Percentiles rank a stretch among this genome's conserved stretches.
These are phyloP conservation scores for Eretmocerus hayati DNA, from an alignment of 2,888 invertebrate genomes.

Conservation along the genomic window DNA sequence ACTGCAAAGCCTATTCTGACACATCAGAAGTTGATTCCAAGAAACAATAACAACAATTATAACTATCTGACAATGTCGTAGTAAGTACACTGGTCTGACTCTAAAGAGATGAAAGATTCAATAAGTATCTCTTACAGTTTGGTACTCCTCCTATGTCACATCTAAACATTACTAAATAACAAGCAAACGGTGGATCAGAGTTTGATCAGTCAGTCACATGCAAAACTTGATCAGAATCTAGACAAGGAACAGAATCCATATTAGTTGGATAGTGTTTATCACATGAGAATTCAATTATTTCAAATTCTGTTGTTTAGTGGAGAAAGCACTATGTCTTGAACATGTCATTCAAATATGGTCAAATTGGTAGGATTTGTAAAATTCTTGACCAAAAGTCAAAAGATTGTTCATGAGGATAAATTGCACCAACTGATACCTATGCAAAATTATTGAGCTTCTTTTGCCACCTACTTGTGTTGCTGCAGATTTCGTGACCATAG, in stretches of 20 bases:
- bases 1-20: slow-evolving; percentile 20
- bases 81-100: slow-evolving; percentile 23
- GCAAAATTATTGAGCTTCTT: too few species aligned
- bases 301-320: too few species aligned
- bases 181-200: slow-evolving; percentile 30
- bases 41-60: slow-evolving; percentile 24
- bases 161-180: slow-evolving; percentile 25
- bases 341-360: too few species aligned
- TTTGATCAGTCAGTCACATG: slow-evolving; percentile 28
- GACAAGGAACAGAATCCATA: slow-evolving; percentile 23
- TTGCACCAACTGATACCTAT: too few species aligned
- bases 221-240: slow-evolving; percentile 23
- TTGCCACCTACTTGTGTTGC: too few species aligned
- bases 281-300: slow-evolving; percentile 19
- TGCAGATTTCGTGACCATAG: too few species aligned
- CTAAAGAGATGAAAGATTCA: slow-evolving; percentile 17
- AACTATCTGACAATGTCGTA: slow-evolving; percentile 20
- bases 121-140: slow-evolving; percentile 24
- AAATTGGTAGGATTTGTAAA: too few species aligned
- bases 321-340: too few species aligned
- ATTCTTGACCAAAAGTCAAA: too few species aligned
- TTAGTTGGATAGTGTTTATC: slow-evolving; percentile 17
- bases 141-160: slow-evolving; percentile 23
- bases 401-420: too few species aligned
- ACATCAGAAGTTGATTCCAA: slow-evolving; percentile 17